A percentile compares a stretch with the other conserved stretches of the same genome.
phyloP scores from a whole-genome alignment of 2,797 vertebrate genomes.

The Falco cherrug region DNA sequence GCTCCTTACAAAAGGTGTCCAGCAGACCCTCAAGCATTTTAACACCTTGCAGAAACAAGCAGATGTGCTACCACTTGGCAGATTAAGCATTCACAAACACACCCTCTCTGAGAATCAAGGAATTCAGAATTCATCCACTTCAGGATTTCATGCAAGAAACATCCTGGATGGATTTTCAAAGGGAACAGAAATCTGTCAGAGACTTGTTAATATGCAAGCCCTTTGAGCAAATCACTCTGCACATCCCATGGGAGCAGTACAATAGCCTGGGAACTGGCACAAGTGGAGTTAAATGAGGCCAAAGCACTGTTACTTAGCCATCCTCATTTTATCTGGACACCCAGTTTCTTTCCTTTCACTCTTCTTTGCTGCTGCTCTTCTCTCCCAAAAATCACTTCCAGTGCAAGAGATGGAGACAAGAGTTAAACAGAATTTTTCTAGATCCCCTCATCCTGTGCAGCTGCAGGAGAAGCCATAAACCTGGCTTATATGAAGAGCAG shows the following conservation, averaged over 20 bases:
- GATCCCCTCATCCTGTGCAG: rapidly evolving
- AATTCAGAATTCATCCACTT: neutral
- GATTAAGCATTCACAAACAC: neutral
- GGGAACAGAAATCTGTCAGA: neutral
- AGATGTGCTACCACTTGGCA: neutral
- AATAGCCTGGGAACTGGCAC: neutral
- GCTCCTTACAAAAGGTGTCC: neutral
- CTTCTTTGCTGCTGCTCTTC: neutral
- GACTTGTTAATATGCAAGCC: neutral
- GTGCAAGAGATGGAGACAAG: neutral
- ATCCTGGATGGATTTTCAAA: neutral
- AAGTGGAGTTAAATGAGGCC: neutral
- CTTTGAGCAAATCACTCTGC: neutral
- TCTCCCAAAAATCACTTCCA: neutral
- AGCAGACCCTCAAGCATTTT: neutral
- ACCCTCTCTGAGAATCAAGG: neutral
- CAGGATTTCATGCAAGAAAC: neutral
- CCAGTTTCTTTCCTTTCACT: neutral
- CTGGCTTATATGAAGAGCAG: neutral
- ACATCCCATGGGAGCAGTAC: neutral
- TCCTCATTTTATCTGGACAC: neutral
- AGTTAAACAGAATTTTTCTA: neutral
- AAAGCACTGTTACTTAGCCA: neutral
- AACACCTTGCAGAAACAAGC: neutral
- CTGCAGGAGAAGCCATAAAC: neutral